Evolutionary conservation across 1,140 invertebrate genomes (phyloP).

Genomic region (Saccostrea glomerata): DNA sequence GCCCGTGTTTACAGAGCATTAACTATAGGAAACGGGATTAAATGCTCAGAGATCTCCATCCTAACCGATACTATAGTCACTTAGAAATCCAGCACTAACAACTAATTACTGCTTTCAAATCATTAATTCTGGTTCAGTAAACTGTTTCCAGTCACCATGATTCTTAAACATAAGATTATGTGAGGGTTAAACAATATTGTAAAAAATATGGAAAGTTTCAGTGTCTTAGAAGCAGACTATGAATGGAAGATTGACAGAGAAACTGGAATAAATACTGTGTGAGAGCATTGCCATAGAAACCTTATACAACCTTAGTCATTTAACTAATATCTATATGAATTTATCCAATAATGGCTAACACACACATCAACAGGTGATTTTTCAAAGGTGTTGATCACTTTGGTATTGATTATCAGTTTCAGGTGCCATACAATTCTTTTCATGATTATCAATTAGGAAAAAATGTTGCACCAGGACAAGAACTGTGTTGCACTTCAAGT

Average conservation of each 20-base stretch:
- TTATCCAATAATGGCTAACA: background rate
- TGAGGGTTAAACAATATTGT: too few relatives aligned
- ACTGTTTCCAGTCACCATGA: background rate
- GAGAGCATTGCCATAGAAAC: constrained; percentile 1
- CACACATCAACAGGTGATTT: constrained; percentile 22
- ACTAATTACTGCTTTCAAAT: constrained; percentile 23
- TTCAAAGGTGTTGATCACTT: constrained; percentile 36
- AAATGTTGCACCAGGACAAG: background rate
- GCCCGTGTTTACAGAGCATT: constrained; percentile 15
- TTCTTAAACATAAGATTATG: background rate
- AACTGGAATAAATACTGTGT: constrained; percentile 4
- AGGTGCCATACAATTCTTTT: background rate
- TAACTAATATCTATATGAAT: background rate
- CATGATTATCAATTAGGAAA: constrained; percentile 9
- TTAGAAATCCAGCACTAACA: background rate
- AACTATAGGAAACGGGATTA: background rate
- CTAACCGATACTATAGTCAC: background rate
- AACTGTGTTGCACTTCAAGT: background rate
- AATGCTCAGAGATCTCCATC: constrained; percentile 8
- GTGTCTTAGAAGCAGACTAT: background rate
- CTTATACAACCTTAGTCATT: background rate
- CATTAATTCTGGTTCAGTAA: constrained; percentile 2
- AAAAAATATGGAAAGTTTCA: background rate
- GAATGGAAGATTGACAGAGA: background rate
- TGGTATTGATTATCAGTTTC: constrained; percentile 13